Conservation (phyloP, 2,797 vertebrate species). For the Thripadectes ignobilis region DNA sequence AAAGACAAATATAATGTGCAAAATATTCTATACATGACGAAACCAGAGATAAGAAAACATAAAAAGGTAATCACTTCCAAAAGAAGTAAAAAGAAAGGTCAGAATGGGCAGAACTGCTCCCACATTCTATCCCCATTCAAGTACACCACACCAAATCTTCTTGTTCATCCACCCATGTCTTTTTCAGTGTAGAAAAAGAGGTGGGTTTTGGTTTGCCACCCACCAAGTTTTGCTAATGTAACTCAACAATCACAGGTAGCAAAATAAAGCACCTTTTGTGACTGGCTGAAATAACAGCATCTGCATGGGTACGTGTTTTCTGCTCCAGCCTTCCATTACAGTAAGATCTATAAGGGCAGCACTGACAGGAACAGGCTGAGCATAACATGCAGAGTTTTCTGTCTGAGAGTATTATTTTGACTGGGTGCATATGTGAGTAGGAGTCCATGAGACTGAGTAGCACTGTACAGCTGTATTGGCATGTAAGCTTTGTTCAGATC, state of each 20-base stretch:
- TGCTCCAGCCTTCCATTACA: neutral
- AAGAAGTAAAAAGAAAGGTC: neutral
- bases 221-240: neutral
- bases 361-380: neutral
- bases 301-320: fast-evolving
- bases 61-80: neutral
- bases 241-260: neutral
- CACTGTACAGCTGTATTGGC: neutral
- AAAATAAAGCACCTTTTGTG: neutral
- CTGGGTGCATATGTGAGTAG: neutral
- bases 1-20: neutral
- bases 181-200: neutral
- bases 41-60: neutral
- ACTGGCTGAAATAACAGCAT: neutral
- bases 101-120: neutral
- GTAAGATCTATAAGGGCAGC: neutral
- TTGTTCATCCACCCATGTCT: neutral
- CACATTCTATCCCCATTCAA: neutral
- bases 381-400: fast-evolving
- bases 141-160: neutral
- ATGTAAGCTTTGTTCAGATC: neutral
- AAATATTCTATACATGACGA: neutral
- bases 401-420: neutral
- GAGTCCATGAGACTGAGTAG: neutral
- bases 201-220: neutral